Evolutionary conservation across 2,113 vertebrate genomes (phyloP), one percentile per base, ranked within the genome.

Genomic region (Prunella himalayana): DNA sequence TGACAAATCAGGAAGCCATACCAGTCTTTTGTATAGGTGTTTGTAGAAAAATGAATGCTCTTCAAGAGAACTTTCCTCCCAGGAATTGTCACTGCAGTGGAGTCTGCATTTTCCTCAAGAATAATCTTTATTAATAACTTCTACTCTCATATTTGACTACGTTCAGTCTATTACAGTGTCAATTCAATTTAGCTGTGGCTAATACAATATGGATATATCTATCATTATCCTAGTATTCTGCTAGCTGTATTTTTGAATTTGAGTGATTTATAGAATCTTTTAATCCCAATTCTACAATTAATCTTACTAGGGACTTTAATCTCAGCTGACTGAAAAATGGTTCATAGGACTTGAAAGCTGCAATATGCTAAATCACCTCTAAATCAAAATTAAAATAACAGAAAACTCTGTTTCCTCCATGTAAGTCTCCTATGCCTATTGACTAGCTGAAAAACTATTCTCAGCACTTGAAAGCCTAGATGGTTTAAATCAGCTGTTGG

Each of bases 371-470:
- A 94, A 94, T 90, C 63, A 77, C 39, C 57, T 82, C 37, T 91
- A 92, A 95, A 90, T 94, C 80, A 97, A 96, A 96, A 95, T 86
- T 95, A 95, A 79, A 96, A 81, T 94, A 95, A 91, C 79, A 92
- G 69, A 94, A 92, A 84, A 81, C 28, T 90, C 73, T 42, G 23
- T 93, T 94, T 95, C 92, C 72, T 79, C 63, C 59, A 47, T 83
- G 59, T 93, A 71, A 94, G 94, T 70, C 93, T 86, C 39, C 21
- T 25, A 37, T 47, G 70, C 61, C 47, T 84, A 13, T 92, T 2
- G 0, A 11, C 63, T 90, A 53, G 66, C 30, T 41, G 71, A 56
- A 84, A 88, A 91, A 56, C 35, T 82, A 1, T 86, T 93, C 91
- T 70, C 42, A 47, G 59, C 35, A 35, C 86, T 85, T 87, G 61